phyloP scores from a whole-genome alignment of 2,113 vertebrate genomes.

The Myanophis thanlyinensis region DNA sequence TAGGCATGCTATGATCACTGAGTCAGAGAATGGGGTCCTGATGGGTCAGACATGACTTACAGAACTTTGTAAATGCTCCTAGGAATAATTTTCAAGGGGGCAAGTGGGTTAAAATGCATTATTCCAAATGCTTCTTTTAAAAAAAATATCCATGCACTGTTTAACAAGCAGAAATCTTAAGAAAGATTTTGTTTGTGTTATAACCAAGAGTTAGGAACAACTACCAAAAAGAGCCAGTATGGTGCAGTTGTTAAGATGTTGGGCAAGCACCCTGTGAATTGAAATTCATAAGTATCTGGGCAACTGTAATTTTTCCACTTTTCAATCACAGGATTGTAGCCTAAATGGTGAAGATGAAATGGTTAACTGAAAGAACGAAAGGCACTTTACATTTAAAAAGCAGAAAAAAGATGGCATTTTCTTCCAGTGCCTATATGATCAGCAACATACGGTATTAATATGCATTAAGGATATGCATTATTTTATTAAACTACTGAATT shows the following conservation, averaged over 20 bases:
- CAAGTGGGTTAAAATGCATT: neutral
- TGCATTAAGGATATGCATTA: slow-evolving; percentile 42
- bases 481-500: slow-evolving; percentile 47
- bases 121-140: neutral
- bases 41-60: too few relatives aligned
- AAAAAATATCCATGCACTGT: neutral
- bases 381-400: slow-evolving; percentile 23
- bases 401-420: slow-evolving; percentile 44
- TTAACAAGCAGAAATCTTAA: slow-evolving; percentile 5
- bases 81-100: neutral
- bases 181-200: neutral
- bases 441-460: slow-evolving; percentile 47
- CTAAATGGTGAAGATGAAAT: slow-evolving; percentile 30
- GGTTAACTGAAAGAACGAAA: slow-evolving; percentile 17
- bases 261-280: neutral
- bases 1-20: neutral
- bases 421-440: slow-evolving; percentile 52
- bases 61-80: neutral
- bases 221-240: neutral
- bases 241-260: neutral
- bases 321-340: neutral
- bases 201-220: neutral
- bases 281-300: neutral
- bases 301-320: neutral
- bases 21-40: too few relatives aligned